Evolutionary conservation across 2,113 vertebrate species (phyloP).

Genomic region (Psettodes erumei): DNA sequence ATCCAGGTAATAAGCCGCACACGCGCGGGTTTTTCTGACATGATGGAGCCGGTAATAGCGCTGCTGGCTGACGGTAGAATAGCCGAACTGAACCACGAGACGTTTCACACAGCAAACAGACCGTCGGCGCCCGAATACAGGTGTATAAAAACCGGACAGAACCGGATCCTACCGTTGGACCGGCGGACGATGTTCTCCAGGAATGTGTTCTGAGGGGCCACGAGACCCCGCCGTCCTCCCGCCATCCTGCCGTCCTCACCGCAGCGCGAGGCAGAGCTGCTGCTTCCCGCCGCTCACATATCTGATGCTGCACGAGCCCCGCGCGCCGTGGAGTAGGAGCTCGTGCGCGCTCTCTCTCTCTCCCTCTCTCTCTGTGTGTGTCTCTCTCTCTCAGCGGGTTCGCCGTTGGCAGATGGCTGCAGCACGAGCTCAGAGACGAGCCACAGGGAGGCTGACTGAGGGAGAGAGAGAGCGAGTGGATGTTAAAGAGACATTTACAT

Average conservation of each 20-base stretch:
- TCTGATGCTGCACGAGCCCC: slow-evolving; percentile 76
- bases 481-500: not conserved
- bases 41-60: slow-evolving; percentile 5
- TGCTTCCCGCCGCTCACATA: slow-evolving; percentile 56
- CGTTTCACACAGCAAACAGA: not conserved
- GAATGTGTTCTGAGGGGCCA: slow-evolving; percentile 93
- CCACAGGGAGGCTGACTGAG: not conserved
- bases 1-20: too few relatives aligned
- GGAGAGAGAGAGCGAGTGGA: not conserved
- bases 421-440: slow-evolving; percentile 35
- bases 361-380: not conserved
- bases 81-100: not conserved
- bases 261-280: slow-evolving; percentile 65
- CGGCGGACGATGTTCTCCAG: slow-evolving; percentile 93
- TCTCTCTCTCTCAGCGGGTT: slow-evolving; percentile 18
- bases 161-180: slow-evolving; percentile 87
- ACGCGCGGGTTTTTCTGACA: too few relatives aligned
- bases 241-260: slow-evolving; percentile 84
- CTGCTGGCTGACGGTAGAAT: not conserved
- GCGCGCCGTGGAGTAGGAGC: not conserved
- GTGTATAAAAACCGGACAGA: not conserved
- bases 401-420: slow-evolving; percentile 43
- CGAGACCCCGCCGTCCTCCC: slow-evolving; percentile 90
- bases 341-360: not conserved
- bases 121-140: not conserved